These are phyloP conservation scores for Falcunculus frontatus DNA, from an alignment of 2,113 vertebrate species.

Conservation along the genomic window DNA sequence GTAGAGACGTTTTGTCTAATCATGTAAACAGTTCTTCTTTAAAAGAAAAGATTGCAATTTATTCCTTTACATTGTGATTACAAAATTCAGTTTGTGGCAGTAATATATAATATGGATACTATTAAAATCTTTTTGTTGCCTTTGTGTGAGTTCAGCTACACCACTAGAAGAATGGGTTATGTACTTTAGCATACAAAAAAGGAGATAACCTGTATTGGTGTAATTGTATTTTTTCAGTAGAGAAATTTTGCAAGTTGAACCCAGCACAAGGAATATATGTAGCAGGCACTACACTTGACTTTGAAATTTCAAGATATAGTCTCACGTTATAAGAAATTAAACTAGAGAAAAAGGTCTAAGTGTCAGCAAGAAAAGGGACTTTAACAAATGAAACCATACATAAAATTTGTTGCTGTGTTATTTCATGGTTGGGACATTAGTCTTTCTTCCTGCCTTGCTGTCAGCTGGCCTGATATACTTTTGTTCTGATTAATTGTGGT, in stretches of 20 bases:
- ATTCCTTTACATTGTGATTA: background rate
- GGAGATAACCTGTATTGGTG: background rate
- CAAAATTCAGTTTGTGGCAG: background rate
- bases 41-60: background rate
- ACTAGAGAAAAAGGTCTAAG: background rate
- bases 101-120: background rate
- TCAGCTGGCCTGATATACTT: background rate
- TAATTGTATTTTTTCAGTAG: background rate
- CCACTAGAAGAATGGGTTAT: background rate
- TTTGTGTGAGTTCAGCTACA: background rate
- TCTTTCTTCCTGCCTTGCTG: background rate
- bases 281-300: background rate
- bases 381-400: background rate
- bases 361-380: background rate
- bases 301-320: background rate
- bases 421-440: background rate
- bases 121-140: background rate
- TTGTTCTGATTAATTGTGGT: slow-evolving; percentile 5
- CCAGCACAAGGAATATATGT: background rate
- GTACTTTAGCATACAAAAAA: background rate
- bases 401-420: background rate
- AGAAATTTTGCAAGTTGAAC: background rate
- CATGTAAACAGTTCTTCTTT: background rate
- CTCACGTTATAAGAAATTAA: background rate
- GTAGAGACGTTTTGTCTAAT: background rate